These are phyloP conservation scores for Crambe crambe DNA, from an alignment of 37 sponge, comb jelly and placozoan genomes.

Conservation along the genomic window DNA sequence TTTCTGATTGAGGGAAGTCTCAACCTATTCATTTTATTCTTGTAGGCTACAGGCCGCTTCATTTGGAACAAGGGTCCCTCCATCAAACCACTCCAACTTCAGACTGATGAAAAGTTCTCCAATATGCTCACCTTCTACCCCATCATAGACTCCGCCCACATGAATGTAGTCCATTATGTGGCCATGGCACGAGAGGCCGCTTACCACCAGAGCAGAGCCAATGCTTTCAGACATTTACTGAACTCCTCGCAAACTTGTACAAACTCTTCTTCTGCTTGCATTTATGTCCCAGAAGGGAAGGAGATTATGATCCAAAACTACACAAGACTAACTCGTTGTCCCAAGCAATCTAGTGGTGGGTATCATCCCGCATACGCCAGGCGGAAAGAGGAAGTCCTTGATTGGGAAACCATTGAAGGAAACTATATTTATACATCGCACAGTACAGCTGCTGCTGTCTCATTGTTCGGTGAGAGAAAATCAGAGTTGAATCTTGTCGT, in stretches of 20 bases:
- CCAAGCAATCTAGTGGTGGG: too few relatives aligned
- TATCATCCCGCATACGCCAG: too few relatives aligned
- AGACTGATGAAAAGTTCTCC: neutral
- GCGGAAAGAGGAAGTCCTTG: neutral
- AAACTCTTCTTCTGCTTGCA: neutral
- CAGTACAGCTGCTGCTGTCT: neutral
- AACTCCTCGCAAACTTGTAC: neutral
- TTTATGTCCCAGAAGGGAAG: neutral
- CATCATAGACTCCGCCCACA: neutral
- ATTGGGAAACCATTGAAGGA: neutral
- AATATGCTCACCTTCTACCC: neutral
- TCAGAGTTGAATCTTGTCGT: neutral
- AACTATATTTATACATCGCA: neutral
- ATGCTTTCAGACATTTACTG: neutral
- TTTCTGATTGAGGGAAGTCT: too few relatives aligned
- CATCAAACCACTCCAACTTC: neutral
- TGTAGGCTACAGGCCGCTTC: neutral
- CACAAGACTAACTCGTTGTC: too few relatives aligned
- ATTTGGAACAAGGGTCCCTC: neutral
- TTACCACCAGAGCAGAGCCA: neutral
- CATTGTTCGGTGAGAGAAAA: neutral
- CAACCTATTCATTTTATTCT: too few relatives aligned
- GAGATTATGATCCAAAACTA: neutral
- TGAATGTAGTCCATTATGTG: neutral
- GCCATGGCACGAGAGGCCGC: neutral